A percentile compares a stretch with the other conserved stretches of the same genome.
phyloP scores from a whole-genome alignment of 2,888 invertebrate species.

The Cataglyphis altisquamis region DNA sequence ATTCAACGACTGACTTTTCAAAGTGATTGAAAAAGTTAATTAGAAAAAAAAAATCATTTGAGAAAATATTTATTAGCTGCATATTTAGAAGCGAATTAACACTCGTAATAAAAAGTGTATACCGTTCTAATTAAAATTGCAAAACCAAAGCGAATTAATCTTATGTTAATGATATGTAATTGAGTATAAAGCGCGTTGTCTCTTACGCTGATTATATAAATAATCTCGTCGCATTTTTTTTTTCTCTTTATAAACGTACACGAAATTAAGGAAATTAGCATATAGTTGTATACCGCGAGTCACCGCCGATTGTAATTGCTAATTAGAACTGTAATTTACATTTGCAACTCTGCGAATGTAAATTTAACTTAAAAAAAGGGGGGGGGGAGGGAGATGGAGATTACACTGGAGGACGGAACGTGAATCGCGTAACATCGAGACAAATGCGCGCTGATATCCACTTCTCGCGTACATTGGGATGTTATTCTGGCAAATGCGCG shows the following conservation, averaged over 20 bases:
- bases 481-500: conserved; percentile 51
- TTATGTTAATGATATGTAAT: conserved; percentile 12
- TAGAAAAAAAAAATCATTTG: neutral
- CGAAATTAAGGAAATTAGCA: conserved; percentile 33
- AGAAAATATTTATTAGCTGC: neutral
- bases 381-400: neutral
- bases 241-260: conserved; percentile 14
- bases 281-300: conserved; percentile 11
- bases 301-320: conserved; percentile 51
- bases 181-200: neutral
- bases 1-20: neutral
- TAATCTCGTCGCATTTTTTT: conserved; percentile 5
- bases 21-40: neutral
- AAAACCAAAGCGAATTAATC: neutral
- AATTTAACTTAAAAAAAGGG: conserved; percentile 22
- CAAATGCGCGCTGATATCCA: conserved; percentile 39
- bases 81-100: neutral
- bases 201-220: conserved; percentile 26
- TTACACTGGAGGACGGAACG: neutral
- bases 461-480: conserved; percentile 21
- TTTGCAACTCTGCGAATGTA: conserved; percentile 33
- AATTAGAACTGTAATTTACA: conserved; percentile 49
- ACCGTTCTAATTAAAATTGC: neutral
- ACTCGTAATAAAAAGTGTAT: neutral
- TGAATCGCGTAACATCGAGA: conserved; percentile 33